Base-by-base conservation (phyloP, 2,113 vertebrate genomes). In the Plecotus auritus region DNA sequence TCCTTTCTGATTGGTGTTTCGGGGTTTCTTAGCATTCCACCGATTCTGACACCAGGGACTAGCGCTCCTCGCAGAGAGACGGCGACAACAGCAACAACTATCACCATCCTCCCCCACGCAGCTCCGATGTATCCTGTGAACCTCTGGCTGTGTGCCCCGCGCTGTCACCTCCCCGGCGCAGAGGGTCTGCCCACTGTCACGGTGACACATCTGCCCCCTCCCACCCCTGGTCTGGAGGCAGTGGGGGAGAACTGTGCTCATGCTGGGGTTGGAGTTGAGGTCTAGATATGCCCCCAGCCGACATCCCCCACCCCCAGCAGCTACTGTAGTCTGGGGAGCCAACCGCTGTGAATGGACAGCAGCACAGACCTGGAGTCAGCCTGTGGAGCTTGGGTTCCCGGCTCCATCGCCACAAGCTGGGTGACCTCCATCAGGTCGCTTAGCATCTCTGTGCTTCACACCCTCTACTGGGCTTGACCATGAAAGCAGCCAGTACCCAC, bases 201-300 rank as follows among this genome's bases (percentile, higher is more conserved):
- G 3, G 23, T 47, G 17, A 74, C 47, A 14, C 9, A 51, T 1
- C 9, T 5, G 4, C 22, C 20, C 9, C n/a, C 6, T 4, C 4
- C 47, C 23, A 4, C 5, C 30, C 45, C 61, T 28, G 26, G 35
- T 28, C 37, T 9, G 64, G n/a, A 64, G 12, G 3, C 0, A 0
- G 5, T 0, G 28, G 4, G 5, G 45, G 8, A 80, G 70, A n/a
- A 9, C 0, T 0, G 20, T 1, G 17, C 7, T 32, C 18, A 11
- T 12, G 9, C 2, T 4, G 9, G n/a, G 3, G 2, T 9, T 6
- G 14, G 32, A 18, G 3, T 14, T 37, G 56, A 9, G 28, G 9
- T 20, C n/a, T 28, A 2, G 2, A 6, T 1, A 7, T 5, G 1
- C 23, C 67, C 45, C 13, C 2, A 11, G 22, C 1, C 8, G 8